Evolutionary conservation across 2,888 invertebrate species (phyloP).

Genomic region (Mythimna lalbum): DNA sequence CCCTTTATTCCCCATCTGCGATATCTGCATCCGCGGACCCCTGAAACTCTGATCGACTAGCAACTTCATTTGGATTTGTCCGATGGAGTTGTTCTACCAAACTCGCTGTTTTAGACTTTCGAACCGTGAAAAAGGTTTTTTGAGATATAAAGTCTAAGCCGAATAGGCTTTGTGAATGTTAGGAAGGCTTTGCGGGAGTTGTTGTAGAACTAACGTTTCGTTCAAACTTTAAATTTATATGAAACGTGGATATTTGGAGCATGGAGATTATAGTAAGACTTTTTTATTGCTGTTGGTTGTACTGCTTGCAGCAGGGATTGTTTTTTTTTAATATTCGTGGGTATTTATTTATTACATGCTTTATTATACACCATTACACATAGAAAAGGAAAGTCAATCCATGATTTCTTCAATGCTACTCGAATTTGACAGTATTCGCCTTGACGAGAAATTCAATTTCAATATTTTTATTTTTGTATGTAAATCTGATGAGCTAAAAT

Average conservation of each 20-base stretch:
- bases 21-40: conserved; percentile 39
- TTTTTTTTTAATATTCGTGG: too few relatives aligned
- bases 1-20: conserved; percentile 56
- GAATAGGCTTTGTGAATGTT: conserved; percentile 10
- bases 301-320: background rate
- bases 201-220: background rate
- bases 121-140: conserved; percentile 40
- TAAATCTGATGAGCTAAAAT: too few relatives aligned
- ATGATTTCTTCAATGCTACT: too few relatives aligned
- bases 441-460: too few relatives aligned
- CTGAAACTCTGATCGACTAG: conserved; percentile 36
- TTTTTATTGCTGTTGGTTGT: background rate
- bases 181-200: background rate
- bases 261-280: background rate
- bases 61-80: conserved; percentile 56
- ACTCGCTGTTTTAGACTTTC: conserved; percentile 33
- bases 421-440: too few relatives aligned
- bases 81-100: conserved; percentile 41
- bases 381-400: too few relatives aligned
- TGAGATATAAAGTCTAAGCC: conserved; percentile 14
- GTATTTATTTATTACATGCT: too few relatives aligned
- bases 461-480: too few relatives aligned
- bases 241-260: background rate
- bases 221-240: background rate
- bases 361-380: too few relatives aligned